Evolutionary conservation across 2,797 vertebrate genomes (phyloP).

Genomic region (Lithobates sylvaticus): DNA sequence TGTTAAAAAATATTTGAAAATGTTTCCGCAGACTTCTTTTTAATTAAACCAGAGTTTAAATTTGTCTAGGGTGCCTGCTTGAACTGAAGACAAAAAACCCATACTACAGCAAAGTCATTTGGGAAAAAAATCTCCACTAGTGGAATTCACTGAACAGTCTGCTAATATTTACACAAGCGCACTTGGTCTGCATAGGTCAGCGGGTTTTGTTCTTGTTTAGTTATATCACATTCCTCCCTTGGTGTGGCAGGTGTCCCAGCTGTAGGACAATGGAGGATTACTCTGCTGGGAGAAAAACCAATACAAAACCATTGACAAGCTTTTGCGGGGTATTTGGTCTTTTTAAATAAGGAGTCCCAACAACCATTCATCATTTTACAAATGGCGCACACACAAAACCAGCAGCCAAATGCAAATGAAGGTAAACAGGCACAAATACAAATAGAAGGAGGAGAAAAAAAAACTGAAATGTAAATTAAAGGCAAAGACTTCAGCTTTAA

Average conservation of each 20-base stretch:
- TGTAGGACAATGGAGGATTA: constrained; percentile 10
- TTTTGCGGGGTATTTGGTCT: neutral
- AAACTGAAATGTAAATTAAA: too few relatives aligned
- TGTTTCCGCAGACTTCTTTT: too few relatives aligned
- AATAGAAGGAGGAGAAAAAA: too few relatives aligned
- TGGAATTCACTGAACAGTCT: neutral
- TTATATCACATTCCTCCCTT: constrained; percentile 2
- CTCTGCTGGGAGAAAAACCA: neutral
- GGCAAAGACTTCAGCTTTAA: too few relatives aligned
- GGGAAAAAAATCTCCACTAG: neutral
- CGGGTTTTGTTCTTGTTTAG: neutral
- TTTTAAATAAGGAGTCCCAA: neutral
- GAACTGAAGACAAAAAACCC: neutral
- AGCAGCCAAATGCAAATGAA: neutral
- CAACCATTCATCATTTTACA: constrained; percentile 1
- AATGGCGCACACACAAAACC: neutral
- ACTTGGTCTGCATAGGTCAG: neutral
- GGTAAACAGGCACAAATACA: neutral
- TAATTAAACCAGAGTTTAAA: too few relatives aligned
- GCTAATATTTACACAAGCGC: constrained; percentile 14
- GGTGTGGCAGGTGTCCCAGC: constrained; percentile 19
- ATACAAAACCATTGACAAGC: neutral
- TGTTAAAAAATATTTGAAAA: too few relatives aligned
- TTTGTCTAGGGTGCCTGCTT: too few relatives aligned
- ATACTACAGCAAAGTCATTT: neutral